Evolutionary conservation across 1,140 invertebrate species (phyloP).

Genomic region (Cotesia vestalis): DNA sequence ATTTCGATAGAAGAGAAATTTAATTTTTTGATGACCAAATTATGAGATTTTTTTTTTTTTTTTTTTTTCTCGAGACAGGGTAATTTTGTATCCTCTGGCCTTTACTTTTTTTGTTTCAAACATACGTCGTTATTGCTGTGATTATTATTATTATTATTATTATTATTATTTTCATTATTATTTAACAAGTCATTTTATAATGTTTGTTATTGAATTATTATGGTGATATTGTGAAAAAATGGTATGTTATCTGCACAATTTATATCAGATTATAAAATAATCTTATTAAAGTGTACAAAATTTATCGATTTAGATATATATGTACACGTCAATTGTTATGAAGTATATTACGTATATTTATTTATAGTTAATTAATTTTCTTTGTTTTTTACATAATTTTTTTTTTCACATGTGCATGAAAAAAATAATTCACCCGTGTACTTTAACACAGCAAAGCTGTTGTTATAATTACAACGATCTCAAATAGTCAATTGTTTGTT

Average conservation of each 20-base stretch:
- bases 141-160: conserved; percentile 13
- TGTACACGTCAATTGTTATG: conserved; percentile 6
- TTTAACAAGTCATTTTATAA: conserved; percentile 14
- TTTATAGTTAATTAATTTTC: conserved; percentile 6
- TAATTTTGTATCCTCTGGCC: not conserved
- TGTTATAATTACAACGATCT: conserved; percentile 32
- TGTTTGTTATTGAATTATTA: not conserved
- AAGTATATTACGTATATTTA: conserved; percentile 24
- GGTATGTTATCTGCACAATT: not conserved
- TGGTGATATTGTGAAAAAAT: not conserved
- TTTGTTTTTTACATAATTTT: conserved; percentile 8
- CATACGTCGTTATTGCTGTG: conserved; percentile 18
- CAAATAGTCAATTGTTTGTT: conserved; percentile 26
- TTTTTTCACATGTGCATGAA: not conserved
- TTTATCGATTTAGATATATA: not conserved
- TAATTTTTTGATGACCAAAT: too few species aligned
- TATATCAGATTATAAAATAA: not conserved
- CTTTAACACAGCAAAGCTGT: conserved; percentile 12
- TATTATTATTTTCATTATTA: conserved; percentile 14
- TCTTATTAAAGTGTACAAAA: conserved; percentile 1
- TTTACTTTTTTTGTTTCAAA: not conserved
- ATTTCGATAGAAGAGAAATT: too few species aligned
- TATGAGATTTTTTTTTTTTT: not conserved
- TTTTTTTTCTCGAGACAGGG: not conserved
- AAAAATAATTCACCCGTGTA: conserved; percentile 3